Percentiles rank a stretch among this genome's conserved stretches.
These are phyloP conservation scores for Eurystomus gularis DNA, from an alignment of 2,113 vertebrate species.

Conservation along the genomic window DNA sequence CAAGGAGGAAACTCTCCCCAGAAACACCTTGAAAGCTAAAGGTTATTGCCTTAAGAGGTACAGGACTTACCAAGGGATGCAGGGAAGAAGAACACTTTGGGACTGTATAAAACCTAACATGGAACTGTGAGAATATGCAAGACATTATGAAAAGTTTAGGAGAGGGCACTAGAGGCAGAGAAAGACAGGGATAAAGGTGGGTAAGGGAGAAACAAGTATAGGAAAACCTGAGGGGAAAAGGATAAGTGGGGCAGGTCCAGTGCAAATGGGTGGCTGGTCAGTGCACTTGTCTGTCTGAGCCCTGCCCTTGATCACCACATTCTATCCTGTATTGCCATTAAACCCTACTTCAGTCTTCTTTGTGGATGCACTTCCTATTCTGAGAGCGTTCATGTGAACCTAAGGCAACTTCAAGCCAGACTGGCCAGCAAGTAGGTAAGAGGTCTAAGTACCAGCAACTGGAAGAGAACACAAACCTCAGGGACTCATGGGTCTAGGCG, in stretches of 20 bases:
- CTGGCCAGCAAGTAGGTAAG: not conserved
- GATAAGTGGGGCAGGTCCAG: not conserved
- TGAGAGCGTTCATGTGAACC: not conserved
- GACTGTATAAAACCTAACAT: not conserved
- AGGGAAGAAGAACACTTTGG: not conserved
- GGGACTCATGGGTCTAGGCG: not conserved
- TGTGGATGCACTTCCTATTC: not conserved
- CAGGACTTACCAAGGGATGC: not conserved
- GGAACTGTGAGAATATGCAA: not conserved
- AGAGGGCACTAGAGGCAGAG: not conserved
- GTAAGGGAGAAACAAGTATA: not conserved
- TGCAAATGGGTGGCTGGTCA: not conserved
- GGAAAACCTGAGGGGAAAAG: not conserved
- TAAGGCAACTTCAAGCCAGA: not conserved
- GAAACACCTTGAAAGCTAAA: not conserved
- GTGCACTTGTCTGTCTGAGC: not conserved
- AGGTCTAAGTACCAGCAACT: not conserved
- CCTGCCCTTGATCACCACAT: not conserved
- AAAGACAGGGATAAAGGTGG: not conserved
- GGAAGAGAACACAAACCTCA: not conserved
- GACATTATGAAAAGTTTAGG: not conserved
- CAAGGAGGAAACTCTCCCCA: not conserved
- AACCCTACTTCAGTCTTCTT: not conserved
- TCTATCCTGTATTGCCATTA: not conserved
- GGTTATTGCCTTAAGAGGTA: not conserved